A percentile compares a stretch with the other conserved stretches of the same genome.
These are phyloP conservation scores for Pardosa pseudoannulata DNA, from an alignment of 2,888 invertebrate genomes.

Conservation along the genomic window DNA sequence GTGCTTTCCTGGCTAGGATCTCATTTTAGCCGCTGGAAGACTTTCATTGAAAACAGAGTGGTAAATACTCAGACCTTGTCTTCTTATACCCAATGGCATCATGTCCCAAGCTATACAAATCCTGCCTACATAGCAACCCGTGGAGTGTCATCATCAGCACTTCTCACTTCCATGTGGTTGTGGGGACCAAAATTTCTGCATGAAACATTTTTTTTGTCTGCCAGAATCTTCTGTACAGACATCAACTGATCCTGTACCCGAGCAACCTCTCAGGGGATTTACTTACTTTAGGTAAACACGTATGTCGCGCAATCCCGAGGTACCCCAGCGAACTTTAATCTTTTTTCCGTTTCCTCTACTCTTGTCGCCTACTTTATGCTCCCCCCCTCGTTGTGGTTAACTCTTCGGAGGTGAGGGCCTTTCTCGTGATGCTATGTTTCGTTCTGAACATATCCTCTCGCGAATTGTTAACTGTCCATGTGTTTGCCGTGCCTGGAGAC, in stretches of 20 bases:
- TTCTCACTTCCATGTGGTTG: slow-evolving; percentile 73
- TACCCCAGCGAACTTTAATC: too few species aligned
- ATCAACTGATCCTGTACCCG: slow-evolving; percentile 2
- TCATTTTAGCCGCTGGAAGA: slow-evolving; percentile 62
- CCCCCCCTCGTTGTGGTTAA: too few species aligned
- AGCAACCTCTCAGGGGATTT: too few species aligned
- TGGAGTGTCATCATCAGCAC: slow-evolving; percentile 70
- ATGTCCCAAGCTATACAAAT: slow-evolving; percentile 69
- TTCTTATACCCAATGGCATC: slow-evolving; percentile 1
- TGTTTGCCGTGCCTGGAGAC: too few species aligned
- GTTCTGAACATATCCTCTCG: too few species aligned
- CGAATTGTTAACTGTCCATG: too few species aligned
- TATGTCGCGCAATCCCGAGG: too few species aligned
- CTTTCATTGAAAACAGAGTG: slow-evolving; percentile 73
- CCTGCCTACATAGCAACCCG: slow-evolving; percentile 75
- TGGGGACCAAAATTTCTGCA: slow-evolving; percentile 72
- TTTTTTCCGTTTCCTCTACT: too few species aligned
- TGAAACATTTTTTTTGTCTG: neutral
- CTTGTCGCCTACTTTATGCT: too few species aligned
- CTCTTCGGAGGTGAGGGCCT: too few species aligned
- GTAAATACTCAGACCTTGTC: slow-evolving; percentile 75
- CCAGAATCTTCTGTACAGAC: neutral
- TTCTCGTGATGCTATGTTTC: too few species aligned
- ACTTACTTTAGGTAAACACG: too few species aligned
- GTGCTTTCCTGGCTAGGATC: slow-evolving; percentile 73